Evolutionary conservation across 2,797 vertebrate genomes (phyloP).

Genomic region (Lepilemur septentrionalis): DNA sequence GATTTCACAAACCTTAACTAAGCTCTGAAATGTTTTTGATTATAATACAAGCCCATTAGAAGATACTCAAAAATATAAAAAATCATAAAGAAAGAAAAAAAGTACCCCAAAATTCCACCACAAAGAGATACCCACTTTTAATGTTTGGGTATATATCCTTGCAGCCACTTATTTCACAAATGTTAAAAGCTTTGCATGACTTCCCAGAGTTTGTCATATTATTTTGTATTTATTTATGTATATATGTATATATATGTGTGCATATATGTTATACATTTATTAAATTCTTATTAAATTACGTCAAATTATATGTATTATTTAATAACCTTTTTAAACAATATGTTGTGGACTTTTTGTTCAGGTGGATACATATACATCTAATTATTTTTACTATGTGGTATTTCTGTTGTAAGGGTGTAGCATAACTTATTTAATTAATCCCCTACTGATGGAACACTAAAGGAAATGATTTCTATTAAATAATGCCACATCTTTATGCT

Average conservation of each 20-base stretch:
- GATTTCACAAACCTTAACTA: not conserved
- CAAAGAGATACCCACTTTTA: not conserved
- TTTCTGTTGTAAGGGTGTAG: not conserved
- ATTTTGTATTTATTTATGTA: not conserved
- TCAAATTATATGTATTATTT: not conserved
- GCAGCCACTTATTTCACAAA: not conserved
- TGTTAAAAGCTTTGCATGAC: constrained; percentile 18
- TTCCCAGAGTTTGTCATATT: not conserved
- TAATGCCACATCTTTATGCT: not conserved
- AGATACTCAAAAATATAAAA: not conserved
- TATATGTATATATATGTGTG: not conserved
- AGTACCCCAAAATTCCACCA: not conserved
- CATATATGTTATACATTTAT: not conserved
- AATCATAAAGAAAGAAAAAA: not conserved
- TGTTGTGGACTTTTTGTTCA: not conserved
- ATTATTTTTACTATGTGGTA: not conserved
- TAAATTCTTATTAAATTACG: not conserved
- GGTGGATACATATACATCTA: not conserved
- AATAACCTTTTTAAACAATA: not conserved
- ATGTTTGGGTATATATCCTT: constrained; percentile 1
- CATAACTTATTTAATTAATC: not conserved
- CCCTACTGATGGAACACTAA: not conserved
- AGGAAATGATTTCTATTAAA: constrained; percentile 26
- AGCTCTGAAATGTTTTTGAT: not conserved
- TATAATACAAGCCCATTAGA: not conserved